Evolutionary conservation across 2,888 invertebrate genomes (phyloP), one percentile per base, ranked within the genome.

Genomic region (Heliconius sara): DNA sequence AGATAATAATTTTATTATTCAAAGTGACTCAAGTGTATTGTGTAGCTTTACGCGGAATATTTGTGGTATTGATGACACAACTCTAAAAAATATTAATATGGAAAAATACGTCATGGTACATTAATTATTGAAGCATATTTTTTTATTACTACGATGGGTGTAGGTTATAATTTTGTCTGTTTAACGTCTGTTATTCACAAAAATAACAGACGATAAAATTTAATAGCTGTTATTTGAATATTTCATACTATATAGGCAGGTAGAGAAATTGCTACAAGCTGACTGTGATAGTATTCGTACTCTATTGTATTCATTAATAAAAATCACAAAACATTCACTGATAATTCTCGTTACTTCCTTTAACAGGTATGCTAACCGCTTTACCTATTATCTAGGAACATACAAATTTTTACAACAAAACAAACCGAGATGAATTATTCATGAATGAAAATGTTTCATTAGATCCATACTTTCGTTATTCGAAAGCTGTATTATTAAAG

Each of bases 401-500:
- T 39, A 10, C 19, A 39, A 39, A 27, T 27, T 27, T 27, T 27
- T 27, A 27, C 1, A 39, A 68, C 39, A 39, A 68, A 68, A 71
- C 9, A 52, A 12, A 47, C 47, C 9, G 19, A 27, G 52, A n/a
- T n/a, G n/a, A 27, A 52, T 1, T 3, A 71, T 19, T 27, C 71
- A 47, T 52, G 10, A 71, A 52, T 71, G 27, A 47, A 71, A 52
- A 13, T 71, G 30, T 52, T 27, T 47, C 16, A 47, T 71, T 72
- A 19, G 52, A 72, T 30, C 30, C 19, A 22, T 47, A 12, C 30
- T 57, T 57, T 52, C 13, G 57, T 72, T 72, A 30, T 57, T 57
- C 34, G 30, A 5, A 52, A 72, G 19, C 30, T 72, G 30, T 72
- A 34, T 47, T 34, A 30, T 57, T 30, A 72, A 72, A 57, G 72